phyloP scores from a whole-genome alignment of 2,113 vertebrate genomes.

The Peucedramus taeniatus region DNA sequence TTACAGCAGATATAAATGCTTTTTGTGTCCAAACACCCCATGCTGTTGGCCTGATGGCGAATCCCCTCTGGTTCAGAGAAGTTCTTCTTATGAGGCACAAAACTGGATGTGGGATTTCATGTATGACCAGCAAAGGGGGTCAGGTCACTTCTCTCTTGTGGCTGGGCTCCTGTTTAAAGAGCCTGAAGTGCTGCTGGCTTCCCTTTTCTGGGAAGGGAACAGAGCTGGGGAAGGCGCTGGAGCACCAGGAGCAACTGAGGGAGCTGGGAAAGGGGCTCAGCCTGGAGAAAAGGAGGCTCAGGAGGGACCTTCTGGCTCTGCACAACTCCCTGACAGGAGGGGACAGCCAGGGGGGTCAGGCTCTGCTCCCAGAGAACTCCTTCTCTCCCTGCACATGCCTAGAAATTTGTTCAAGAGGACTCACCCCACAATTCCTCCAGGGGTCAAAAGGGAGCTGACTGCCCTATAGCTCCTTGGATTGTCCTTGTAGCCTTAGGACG shows the following conservation, averaged over 20 bases:
- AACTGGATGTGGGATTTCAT: neutral
- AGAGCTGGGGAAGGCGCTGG: neutral
- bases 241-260: rapidly evolving
- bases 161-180: neutral
- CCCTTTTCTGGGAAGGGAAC: no score
- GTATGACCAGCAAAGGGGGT: neutral
- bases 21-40: neutral
- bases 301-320: neutral
- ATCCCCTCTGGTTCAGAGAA: neutral
- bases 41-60: rapidly evolving
- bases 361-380: neutral
- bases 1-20: neutral
- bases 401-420: neutral
- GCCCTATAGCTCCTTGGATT: neutral
- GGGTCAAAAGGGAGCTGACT: neutral
- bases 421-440: neutral
- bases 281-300: neutral
- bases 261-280: neutral
- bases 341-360: rapidly evolving
- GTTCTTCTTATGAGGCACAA: neutral
- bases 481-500: neutral
- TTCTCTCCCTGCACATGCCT: neutral
- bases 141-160: neutral
- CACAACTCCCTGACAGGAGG: neutral
- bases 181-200: neutral